These are phyloP conservation scores for Andrena bucephala DNA, from an alignment of 2,888 invertebrate genomes.

Conservation along the genomic window DNA sequence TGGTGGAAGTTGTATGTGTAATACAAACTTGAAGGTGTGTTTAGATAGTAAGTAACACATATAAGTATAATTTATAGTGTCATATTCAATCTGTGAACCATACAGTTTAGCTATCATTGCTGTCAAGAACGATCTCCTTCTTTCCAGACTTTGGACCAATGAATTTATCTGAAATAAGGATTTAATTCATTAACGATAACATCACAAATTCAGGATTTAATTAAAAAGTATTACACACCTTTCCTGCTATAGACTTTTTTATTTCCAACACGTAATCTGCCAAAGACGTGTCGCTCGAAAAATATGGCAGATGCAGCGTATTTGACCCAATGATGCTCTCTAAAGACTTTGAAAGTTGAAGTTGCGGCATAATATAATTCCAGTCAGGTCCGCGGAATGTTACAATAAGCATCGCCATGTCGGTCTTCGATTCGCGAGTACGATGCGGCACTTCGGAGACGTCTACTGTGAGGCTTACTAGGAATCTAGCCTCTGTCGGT, in stretches of 20 bases:
- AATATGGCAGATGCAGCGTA: slow-evolving; percentile 85
- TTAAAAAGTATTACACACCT: slow-evolving; percentile 80
- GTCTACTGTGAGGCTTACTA: slow-evolving; percentile 89
- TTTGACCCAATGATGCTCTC: slow-evolving; percentile 85
- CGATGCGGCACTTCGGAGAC: slow-evolving; percentile 88
- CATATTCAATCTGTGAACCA: slow-evolving; percentile 85
- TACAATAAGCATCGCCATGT: slow-evolving; percentile 87
- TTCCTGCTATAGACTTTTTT: slow-evolving; percentile 86
- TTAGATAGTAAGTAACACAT: slow-evolving; percentile 83
- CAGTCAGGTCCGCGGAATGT: slow-evolving; percentile 87
- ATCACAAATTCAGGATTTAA: slow-evolving; percentile 69
- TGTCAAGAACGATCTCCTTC: slow-evolving; percentile 70
- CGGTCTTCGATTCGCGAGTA: slow-evolving; percentile 84
- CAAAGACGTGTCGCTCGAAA: slow-evolving; percentile 83
- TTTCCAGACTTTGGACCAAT: slow-evolving; percentile 54
- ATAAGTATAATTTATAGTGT: slow-evolving; percentile 82
- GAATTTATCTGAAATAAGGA: slow-evolving; percentile 70
- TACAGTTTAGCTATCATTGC: slow-evolving; percentile 78
- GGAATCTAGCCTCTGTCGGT: slow-evolving; percentile 86
- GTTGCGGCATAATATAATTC: slow-evolving; percentile 83
- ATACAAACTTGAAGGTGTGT: slow-evolving; percentile 84
- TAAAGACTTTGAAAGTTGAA: slow-evolving; percentile 86
- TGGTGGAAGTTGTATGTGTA: slow-evolving; percentile 78
- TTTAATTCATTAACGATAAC: slow-evolving; percentile 62
- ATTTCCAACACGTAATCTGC: slow-evolving; percentile 88